These are phyloP conservation scores for Agapostemon virescens DNA, from an alignment of 2,888 invertebrate species.

Conservation along the genomic window DNA sequence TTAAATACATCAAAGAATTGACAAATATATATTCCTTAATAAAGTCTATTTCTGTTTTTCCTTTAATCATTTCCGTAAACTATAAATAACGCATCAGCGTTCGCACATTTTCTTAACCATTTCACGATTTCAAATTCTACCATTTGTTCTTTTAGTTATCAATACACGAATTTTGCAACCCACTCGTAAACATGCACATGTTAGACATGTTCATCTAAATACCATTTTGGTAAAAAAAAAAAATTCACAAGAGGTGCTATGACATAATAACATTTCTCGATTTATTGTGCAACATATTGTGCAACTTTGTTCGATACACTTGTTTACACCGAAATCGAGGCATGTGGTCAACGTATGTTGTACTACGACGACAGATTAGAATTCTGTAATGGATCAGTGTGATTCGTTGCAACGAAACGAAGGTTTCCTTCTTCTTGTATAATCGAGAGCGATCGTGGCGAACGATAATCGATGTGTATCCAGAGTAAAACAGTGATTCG, in stretches of 20 bases:
- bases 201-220: background rate
- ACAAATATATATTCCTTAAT: no score
- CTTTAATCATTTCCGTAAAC: no score
- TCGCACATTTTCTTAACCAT: no score
- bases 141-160: background rate
- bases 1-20: background rate
- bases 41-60: no score
- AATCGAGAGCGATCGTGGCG: background rate
- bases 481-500: no score
- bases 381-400: background rate
- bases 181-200: rapidly evolving
- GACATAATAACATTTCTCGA: background rate
- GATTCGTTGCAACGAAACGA: background rate
- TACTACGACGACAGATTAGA: background rate
- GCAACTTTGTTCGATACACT: background rate
- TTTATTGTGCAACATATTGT: background rate
- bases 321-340: conserved; percentile 1
- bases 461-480: background rate
- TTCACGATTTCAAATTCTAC: no score
- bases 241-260: background rate
- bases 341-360: background rate
- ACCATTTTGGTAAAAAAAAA: background rate
- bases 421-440: background rate
- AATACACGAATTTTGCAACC: background rate
- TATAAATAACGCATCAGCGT: no score